These are phyloP conservation scores for Pseudeuparius sepicola DNA, from an alignment of 2,888 invertebrate genomes.

Conservation along the genomic window DNA sequence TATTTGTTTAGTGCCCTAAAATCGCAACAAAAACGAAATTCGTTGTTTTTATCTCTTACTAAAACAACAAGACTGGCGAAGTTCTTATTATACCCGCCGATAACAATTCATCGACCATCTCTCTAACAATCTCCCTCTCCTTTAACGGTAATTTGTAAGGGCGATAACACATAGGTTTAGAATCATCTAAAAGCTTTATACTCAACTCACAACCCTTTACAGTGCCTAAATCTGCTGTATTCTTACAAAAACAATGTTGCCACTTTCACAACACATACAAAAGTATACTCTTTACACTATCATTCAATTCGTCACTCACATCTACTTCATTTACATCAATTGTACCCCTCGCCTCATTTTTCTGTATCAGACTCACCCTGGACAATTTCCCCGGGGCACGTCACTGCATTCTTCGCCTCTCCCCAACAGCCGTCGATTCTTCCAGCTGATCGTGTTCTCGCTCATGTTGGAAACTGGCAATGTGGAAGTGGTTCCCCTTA, in stretches of 20 bases:
- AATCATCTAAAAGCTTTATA: conserved; percentile 23
- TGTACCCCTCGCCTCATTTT: no score
- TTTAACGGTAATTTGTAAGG: conserved; percentile 24
- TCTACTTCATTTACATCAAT: conserved; percentile 1
- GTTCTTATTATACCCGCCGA: conserved; percentile 6
- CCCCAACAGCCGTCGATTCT: background rate
- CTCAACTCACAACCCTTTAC: conserved; percentile 3
- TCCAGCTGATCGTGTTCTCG: background rate
- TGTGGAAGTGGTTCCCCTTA: background rate
- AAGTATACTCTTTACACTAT: background rate
- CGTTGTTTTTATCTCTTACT: conserved; percentile 10
- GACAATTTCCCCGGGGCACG: background rate
- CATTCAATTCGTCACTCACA: background rate
- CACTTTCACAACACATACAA: conserved; percentile 6
- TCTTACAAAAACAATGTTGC: conserved; percentile 5
- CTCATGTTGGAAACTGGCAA: background rate
- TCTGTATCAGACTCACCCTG: background rate
- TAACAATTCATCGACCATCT: conserved; percentile 11
- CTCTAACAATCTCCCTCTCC: conserved; percentile 21
- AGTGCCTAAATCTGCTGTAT: background rate
- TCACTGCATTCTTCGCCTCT: background rate
- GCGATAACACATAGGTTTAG: conserved; percentile 23
- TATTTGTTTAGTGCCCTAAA: conserved; percentile 14
- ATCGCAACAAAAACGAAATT: no score
- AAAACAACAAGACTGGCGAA: conserved; percentile 1